Evolutionary conservation across 2,888 invertebrate species (phyloP).

Genomic region (Dysmachus trigonus): DNA sequence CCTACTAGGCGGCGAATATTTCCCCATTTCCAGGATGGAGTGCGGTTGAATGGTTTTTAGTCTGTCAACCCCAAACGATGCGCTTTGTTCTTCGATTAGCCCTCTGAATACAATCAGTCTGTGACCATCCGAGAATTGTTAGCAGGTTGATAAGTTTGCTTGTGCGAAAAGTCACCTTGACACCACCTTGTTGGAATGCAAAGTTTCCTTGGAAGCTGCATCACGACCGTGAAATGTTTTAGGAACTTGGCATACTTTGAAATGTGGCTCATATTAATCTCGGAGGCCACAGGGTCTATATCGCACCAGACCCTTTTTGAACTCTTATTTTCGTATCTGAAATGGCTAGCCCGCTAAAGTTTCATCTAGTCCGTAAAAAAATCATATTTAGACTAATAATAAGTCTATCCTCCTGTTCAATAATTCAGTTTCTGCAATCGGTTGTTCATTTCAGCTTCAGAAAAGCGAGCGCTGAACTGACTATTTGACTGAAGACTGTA

Average conservation of each 20-base stretch:
- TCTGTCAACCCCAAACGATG: conserved; percentile 20
- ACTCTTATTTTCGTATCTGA: background rate
- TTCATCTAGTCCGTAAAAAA: background rate
- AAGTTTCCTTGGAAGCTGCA: background rate
- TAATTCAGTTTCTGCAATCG: too few species aligned
- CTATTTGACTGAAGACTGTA: too few species aligned
- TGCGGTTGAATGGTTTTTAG: conserved; percentile 29
- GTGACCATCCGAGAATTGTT: conserved; percentile 3
- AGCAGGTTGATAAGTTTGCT: conserved; percentile 16
- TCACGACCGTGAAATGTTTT: background rate
- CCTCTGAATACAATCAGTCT: conserved; percentile 7
- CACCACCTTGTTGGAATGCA: background rate
- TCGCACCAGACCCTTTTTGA: background rate
- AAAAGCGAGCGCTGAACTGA: too few species aligned
- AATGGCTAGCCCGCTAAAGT: background rate
- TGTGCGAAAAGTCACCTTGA: background rate
- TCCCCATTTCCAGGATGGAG: background rate
- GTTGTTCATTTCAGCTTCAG: too few species aligned
- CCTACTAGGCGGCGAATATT: background rate
- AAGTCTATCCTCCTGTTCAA: too few species aligned
- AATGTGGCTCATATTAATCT: background rate
- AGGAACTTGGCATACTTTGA: background rate
- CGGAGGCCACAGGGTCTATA: background rate
- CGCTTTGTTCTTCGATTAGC: conserved; percentile 41
- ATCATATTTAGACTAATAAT: too few species aligned